These are phyloP conservation scores for Decapterus maruadsi DNA, from an alignment of 2,797 vertebrate genomes.

Conservation along the genomic window DNA sequence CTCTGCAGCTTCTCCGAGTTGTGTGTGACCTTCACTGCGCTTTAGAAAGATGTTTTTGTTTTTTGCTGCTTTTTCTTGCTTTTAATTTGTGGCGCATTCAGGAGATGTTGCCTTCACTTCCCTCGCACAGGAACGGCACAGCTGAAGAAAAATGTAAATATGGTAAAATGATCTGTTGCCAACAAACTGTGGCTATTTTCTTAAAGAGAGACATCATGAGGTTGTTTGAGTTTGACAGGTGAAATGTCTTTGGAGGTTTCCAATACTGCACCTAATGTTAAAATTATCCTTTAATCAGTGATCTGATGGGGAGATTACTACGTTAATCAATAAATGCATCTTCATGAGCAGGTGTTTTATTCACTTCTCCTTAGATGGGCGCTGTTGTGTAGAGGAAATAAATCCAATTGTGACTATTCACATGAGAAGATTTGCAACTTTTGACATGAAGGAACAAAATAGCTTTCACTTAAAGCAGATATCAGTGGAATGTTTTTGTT, in stretches of 20 bases:
- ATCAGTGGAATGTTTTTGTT: too few relatives aligned
- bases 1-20: constrained; percentile 55
- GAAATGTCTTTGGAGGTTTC: neutral
- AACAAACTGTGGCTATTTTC: neutral
- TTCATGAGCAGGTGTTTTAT: neutral
- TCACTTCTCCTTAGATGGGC: neutral
- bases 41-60: constrained; percentile 57
- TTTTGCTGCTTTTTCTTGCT: constrained; percentile 48
- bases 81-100: constrained; percentile 44
- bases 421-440: neutral
- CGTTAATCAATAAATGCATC: neutral
- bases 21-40: constrained; percentile 74
- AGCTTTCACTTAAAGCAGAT: neutral
- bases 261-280: neutral
- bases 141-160: neutral
- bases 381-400: neutral
- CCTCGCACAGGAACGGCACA: neutral
- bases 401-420: neutral
- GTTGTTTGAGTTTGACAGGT: too few relatives aligned
- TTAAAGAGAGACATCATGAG: neutral
- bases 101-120: neutral
- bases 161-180: neutral
- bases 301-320: neutral
- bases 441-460: neutral
- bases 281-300: neutral